Conservation (phyloP, 2,113 vertebrate genomes). For the Patagioenas fasciata region DNA sequence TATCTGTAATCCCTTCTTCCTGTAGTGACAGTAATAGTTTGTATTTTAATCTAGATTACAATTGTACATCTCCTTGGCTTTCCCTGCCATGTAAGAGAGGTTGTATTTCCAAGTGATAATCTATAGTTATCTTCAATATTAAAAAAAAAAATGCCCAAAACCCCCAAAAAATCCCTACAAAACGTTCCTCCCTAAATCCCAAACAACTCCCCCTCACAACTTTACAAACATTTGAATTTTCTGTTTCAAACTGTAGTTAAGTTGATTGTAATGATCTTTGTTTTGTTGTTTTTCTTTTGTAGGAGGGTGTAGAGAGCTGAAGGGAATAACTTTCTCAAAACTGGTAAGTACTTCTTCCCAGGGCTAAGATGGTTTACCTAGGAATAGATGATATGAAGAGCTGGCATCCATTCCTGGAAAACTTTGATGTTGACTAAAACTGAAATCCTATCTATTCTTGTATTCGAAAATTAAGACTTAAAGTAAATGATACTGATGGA, state of each 20-base stretch:
- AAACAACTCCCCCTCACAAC: neutral
- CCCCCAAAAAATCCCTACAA: fast-evolving
- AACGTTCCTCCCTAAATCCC: neutral
- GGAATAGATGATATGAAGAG: neutral
- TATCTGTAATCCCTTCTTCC: neutral
- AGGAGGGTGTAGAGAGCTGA: constrained; percentile 70
- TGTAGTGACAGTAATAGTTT: neutral
- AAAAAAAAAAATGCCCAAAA: neutral
- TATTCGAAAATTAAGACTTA: constrained; percentile 1
- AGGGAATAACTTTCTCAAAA: constrained; percentile 53
- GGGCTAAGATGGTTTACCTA: constrained; percentile 11
- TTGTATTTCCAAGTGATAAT: neutral
- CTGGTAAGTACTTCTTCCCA: constrained; percentile 61
- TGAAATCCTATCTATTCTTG: constrained; percentile 62
- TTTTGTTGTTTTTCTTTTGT: constrained; percentile 47
- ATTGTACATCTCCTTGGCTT: constrained; percentile 11
- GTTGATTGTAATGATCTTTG: constrained; percentile 24
- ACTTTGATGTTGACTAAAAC: constrained; percentile 50
- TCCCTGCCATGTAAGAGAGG: neutral
- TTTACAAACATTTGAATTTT: neutral
- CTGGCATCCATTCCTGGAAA: constrained; percentile 3
- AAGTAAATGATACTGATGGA: constrained; percentile 1
- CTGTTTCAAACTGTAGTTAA: constrained; percentile 4
- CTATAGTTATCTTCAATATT: neutral
- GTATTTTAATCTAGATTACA: neutral